Conservation (phyloP, 1,140 invertebrate species). For the Aphelinus certus region DNA sequence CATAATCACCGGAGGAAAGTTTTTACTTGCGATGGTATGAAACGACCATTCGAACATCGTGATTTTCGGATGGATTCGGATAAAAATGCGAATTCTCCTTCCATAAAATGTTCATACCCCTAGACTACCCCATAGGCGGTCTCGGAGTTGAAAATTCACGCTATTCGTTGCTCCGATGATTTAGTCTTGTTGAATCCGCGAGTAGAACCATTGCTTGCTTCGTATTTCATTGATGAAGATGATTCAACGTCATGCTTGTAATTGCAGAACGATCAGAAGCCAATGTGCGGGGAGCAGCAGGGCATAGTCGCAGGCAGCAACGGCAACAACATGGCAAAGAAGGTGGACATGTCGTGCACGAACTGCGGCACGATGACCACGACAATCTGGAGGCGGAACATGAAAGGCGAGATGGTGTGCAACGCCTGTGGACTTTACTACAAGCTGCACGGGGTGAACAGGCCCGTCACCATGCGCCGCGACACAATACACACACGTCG, state of each 20-base stretch:
- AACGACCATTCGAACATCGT: too few species aligned
- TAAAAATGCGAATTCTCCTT: too few species aligned
- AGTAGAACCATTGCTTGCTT: too few species aligned
- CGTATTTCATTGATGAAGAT: background rate
- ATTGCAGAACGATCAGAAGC: conserved; percentile 56
- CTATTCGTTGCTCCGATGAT: too few species aligned
- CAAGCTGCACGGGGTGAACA: conserved; percentile 89
- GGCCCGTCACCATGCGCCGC: conserved; percentile 94
- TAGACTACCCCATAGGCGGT: too few species aligned
- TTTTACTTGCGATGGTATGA: too few species aligned
- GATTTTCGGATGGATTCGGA: too few species aligned
- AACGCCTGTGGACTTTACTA: conserved; percentile 95
- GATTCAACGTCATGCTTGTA: conserved; percentile 28
- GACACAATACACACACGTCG: conserved; percentile 96
- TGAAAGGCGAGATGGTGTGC: conserved; percentile 91
- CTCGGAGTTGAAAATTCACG: too few species aligned
- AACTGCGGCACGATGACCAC: conserved; percentile 90
- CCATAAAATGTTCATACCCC: too few species aligned
- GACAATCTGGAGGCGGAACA: conserved; percentile 91
- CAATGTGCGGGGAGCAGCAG: conserved; percentile 55
- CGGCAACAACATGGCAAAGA: conserved; percentile 56
- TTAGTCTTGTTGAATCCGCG: too few species aligned
- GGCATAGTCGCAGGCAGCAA: conserved; percentile 17
- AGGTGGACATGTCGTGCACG: conserved; percentile 79
- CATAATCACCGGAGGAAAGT: too few species aligned